Percentiles rank a stretch among this genome's conserved stretches.
These are phyloP conservation scores for Channa maculata DNA, from an alignment of 2,113 vertebrate genomes.

Conservation along the genomic window DNA sequence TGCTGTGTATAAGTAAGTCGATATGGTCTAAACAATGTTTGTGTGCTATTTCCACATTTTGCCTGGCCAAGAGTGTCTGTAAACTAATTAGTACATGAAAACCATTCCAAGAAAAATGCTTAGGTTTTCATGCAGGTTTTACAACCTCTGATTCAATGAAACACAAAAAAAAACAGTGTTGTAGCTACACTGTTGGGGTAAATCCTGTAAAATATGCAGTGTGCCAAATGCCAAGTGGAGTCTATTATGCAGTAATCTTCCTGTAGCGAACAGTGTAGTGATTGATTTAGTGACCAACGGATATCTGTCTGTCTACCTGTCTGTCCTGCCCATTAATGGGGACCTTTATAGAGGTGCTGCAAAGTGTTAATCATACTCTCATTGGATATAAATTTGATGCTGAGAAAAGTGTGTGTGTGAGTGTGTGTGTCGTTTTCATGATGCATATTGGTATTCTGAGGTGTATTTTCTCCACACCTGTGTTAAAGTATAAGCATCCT, in stretches of 20 bases:
- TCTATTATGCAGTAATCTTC: conserved; percentile 37
- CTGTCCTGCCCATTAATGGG: conserved; percentile 48
- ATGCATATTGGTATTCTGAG: conserved; percentile 11
- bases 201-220: conserved; percentile 30
- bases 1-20: too few species aligned
- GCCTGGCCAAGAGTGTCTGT: too few species aligned
- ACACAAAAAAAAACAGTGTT: background rate
- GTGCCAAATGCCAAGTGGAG: conserved; percentile 50
- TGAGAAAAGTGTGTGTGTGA: conserved; percentile 11
- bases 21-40: too few species aligned
- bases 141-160: too few species aligned
- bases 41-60: too few species aligned
- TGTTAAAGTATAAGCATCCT: conserved; percentile 13
- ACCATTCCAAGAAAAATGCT: too few species aligned
- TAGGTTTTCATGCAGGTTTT: too few species aligned
- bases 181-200: background rate
- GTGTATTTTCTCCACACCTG: conserved; percentile 36
- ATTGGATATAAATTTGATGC: conserved; percentile 40
- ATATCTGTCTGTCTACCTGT: conserved; percentile 62
- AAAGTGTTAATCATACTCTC: conserved; percentile 63
- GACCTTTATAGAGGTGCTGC: conserved; percentile 63
- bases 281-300: conserved; percentile 37
- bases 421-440: conserved; percentile 31
- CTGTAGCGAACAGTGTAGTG: conserved; percentile 21
- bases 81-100: too few species aligned